These are phyloP conservation scores for Rhynchophorus ferrugineus DNA, from an alignment of 1,140 invertebrate species.

Conservation along the genomic window DNA sequence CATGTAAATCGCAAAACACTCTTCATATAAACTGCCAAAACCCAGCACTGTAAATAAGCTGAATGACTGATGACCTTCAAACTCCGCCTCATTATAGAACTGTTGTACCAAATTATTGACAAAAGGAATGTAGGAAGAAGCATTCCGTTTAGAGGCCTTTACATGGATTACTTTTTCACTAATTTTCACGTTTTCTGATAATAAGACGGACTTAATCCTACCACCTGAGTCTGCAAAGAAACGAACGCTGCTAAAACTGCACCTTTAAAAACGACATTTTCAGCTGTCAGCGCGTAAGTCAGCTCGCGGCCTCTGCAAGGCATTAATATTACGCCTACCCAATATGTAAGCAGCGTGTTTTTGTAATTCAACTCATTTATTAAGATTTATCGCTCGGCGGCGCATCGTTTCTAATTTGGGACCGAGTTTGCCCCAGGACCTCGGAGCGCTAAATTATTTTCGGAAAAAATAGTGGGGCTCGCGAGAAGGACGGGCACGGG, in stretches of 20 bases:
- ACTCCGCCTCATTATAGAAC: no score
- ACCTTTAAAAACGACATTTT: not conserved
- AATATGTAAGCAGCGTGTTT: slow-evolving; percentile 30
- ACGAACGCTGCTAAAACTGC: not conserved
- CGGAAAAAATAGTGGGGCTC: slow-evolving; percentile 2
- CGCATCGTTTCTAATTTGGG: slow-evolving; percentile 21
- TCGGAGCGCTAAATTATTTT: slow-evolving; percentile 1
- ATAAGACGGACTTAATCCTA: no score
- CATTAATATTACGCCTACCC: slow-evolving; percentile 26
- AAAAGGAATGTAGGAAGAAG: no score
- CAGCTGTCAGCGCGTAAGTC: slow-evolving; percentile 21
- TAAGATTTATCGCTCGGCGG: slow-evolving; percentile 22
- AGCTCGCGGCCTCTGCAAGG: slow-evolving; percentile 18
- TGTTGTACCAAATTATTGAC: no score
- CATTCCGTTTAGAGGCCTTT: no score
- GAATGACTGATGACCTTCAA: no score
- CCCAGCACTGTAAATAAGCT: no score
- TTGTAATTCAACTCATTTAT: slow-evolving; percentile 29
- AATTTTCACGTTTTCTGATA: no score
- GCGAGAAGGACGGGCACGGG: not conserved
- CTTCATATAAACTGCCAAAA: no score
- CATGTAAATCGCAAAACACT: no score
- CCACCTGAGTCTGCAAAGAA: no score
- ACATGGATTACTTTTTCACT: no score
- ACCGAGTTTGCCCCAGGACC: not conserved